phyloP scores from a whole-genome alignment of 2,113 vertebrate genomes.

The Nipponia nippon region DNA sequence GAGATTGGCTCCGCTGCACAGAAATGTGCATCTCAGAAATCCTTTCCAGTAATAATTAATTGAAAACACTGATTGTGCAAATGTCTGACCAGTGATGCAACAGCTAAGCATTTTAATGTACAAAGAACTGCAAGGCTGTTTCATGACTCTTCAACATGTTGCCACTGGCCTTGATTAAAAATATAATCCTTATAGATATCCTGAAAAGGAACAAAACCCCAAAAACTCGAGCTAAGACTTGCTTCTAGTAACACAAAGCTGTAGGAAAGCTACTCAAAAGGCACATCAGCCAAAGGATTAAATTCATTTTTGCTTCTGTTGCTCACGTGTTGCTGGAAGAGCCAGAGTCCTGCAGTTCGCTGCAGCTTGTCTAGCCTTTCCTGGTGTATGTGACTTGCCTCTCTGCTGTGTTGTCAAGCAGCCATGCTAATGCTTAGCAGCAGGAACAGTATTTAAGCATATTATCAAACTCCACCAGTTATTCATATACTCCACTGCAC shows the following conservation, averaged over 20 bases:
- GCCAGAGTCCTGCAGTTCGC: not conserved
- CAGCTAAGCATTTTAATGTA: not conserved
- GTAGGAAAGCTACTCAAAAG: not conserved
- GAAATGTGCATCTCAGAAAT: not conserved
- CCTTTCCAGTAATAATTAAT: not conserved
- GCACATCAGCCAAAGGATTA: not conserved
- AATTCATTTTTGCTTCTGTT: not conserved
- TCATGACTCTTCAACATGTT: not conserved
- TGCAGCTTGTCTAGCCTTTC: not conserved
- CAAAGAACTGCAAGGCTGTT: not conserved
- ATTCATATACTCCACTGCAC: conserved; percentile 38
- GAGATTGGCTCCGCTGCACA: not conserved
- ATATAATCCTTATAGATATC: not conserved
- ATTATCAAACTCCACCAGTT: conserved; percentile 55
- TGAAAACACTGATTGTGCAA: not conserved
- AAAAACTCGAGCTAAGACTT: not conserved
- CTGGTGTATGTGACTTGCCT: not conserved
- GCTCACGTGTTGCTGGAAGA: not conserved
- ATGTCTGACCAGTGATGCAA: not conserved
- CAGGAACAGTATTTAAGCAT: conserved; percentile 18
- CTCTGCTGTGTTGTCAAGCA: conserved; percentile 34
- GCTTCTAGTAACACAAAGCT: not conserved
- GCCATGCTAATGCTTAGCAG: conserved; percentile 34
- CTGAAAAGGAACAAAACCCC: not conserved
- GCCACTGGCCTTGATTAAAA: not conserved